Evolutionary conservation across 2,888 invertebrate genomes (phyloP).

Genomic region (Glaucopsyche alexis): DNA sequence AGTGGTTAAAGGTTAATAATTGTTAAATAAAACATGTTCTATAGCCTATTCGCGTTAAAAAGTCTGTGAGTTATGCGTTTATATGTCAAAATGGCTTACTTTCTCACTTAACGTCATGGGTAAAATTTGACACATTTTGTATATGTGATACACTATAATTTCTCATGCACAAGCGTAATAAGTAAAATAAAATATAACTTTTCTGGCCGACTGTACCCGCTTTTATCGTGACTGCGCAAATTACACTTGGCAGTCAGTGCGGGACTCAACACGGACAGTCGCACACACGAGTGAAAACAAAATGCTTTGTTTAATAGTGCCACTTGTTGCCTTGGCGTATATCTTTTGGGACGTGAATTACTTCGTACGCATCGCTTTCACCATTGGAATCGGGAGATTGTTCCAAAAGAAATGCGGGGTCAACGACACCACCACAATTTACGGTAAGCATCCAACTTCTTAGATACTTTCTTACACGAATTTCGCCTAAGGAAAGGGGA

Average conservation of each 20-base stretch:
- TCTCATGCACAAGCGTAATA: too few species aligned
- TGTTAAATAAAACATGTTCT: too few species aligned
- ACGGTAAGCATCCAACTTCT: constrained; percentile 78
- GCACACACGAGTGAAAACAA: constrained; percentile 34
- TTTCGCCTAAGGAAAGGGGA: not conserved
- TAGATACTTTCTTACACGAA: not conserved
- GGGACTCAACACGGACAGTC: constrained; percentile 3
- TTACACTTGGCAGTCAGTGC: constrained; percentile 14
- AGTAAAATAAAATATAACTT: not conserved
- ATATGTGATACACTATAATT: too few species aligned
- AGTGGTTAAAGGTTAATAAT: too few species aligned
- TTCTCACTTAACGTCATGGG: too few species aligned
- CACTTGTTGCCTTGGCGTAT: constrained; percentile 80
- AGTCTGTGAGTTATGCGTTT: too few species aligned
- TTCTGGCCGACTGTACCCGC: not conserved
- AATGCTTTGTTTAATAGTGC: constrained; percentile 64
- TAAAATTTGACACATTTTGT: too few species aligned
- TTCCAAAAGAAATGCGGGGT: constrained; percentile 85
- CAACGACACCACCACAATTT: constrained; percentile 85
- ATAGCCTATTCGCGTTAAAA: too few species aligned
- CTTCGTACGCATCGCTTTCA: constrained; percentile 85
- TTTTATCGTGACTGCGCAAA: constrained; percentile 16
- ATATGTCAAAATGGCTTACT: too few species aligned
- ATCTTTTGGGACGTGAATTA: constrained; percentile 90
- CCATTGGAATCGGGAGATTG: constrained; percentile 83